A percentile compares a stretch with the other conserved stretches of the same genome.
phyloP scores from a whole-genome alignment of 2,797 vertebrate species.

The Enteromius viviparus region DNA sequence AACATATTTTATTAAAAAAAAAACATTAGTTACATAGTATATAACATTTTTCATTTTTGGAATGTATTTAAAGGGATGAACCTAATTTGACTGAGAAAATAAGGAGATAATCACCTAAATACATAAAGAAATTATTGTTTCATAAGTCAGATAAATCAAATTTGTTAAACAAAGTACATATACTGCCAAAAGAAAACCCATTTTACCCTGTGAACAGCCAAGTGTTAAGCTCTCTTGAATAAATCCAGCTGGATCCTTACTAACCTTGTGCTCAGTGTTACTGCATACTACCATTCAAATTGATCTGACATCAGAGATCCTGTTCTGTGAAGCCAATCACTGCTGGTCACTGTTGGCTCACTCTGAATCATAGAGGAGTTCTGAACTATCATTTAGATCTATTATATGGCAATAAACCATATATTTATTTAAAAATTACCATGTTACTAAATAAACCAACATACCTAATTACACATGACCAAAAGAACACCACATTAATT shows the following conservation, averaged over 20 bases:
- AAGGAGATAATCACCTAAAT: background rate
- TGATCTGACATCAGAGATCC: slow-evolving; percentile 6
- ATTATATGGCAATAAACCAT: background rate
- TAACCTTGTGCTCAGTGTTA: background rate
- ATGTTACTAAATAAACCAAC: background rate
- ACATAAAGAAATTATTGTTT: background rate
- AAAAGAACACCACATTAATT: background rate
- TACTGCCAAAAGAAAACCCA: background rate
- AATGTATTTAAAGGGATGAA: background rate
- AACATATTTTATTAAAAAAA: no score
- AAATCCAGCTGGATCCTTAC: background rate
- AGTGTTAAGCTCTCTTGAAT: background rate
- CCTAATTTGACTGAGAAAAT: background rate
- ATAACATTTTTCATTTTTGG: background rate
- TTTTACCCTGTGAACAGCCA: background rate
- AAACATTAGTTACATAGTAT: no score
- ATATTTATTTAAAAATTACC: background rate
- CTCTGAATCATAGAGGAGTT: background rate
- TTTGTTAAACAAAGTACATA: background rate
- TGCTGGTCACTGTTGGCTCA: background rate
- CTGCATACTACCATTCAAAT: background rate
- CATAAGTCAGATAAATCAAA: background rate
- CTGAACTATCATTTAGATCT: background rate
- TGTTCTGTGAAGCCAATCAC: slow-evolving; percentile 9
- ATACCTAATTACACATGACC: background rate